Evolutionary conservation across 2,888 invertebrate genomes (phyloP), one percentile per base, ranked within the genome.

Genomic region (Heterodera filipjevi): DNA sequence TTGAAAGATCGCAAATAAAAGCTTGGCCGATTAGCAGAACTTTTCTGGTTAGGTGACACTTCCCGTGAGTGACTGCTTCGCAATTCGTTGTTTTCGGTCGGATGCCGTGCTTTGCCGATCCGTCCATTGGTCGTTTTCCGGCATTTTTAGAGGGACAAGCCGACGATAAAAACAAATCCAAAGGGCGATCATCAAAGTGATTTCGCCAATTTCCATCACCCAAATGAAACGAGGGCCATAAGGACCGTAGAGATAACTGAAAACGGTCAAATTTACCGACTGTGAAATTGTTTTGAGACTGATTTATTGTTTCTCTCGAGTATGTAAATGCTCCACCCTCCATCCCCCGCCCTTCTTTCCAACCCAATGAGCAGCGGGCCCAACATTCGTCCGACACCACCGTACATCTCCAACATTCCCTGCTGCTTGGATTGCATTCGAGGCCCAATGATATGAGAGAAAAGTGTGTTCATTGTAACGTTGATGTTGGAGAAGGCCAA

Each of bases 391-490:
- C 70, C 77, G 30, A 77, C n/a, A 66, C 77, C 77, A 49, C 70
- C 77, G 72, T 39, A 71, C 77, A 77, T 77, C 44, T 77, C 70
- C 70, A 77, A 27, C 59, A 77, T 77, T 46, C 77, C 77, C 72
- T 77, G 77, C 72, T 77, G 77, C 30, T 53, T 77, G 32, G 33
- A 53, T 39, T 77, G 77, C 44, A 77, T 68, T 33, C 77, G 70
- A 22, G 77, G 77, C 30, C 77, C 77, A 70, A 77, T 77, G 27
- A 77, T 77, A n/a, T 49, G 68, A 14, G 44, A 78, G 59, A 77
- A 75, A 6, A 81, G 49, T 8, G 82, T 81, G 76, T 82, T 81
- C 80, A 81, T 73, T 3, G 82, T 75, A 19, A 81, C 66, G 71
- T 81, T 81, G 27, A 81, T 64, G 70, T 68, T 80, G 19, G 82